These are phyloP conservation scores for Rugalucina vietnamica DNA, from an alignment of 2,888 invertebrate genomes.

Conservation along the genomic window DNA sequence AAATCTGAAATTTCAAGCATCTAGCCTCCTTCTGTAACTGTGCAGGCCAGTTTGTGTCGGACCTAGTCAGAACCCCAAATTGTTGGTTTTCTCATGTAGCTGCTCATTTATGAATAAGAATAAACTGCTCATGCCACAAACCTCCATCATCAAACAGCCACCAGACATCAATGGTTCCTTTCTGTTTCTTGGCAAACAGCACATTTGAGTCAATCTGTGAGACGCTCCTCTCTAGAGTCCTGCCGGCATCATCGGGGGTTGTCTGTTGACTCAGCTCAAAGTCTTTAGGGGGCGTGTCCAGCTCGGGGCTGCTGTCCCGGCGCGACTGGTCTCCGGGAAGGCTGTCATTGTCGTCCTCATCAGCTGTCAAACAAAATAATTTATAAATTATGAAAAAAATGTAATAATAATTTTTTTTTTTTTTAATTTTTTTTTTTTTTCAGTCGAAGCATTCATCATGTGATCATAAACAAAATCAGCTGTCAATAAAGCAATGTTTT, in stretches of 20 bases:
- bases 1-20: too few relatives aligned
- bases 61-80: too few relatives aligned
- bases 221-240: slow-evolving; percentile 25
- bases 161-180: slow-evolving; percentile 97
- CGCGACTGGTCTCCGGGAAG: slow-evolving; percentile 48
- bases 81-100: too few relatives aligned
- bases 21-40: too few relatives aligned
- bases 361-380: slow-evolving; percentile 33
- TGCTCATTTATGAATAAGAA: too few relatives aligned
- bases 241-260: slow-evolving; percentile 28
- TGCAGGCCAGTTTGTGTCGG: too few relatives aligned
- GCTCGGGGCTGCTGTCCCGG: slow-evolving; percentile 54
- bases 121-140: too few relatives aligned
- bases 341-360: slow-evolving; percentile 48
- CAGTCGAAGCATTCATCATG: too few relatives aligned
- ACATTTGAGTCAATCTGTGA: slow-evolving; percentile 49
- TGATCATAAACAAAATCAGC: too few relatives aligned
- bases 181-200: slow-evolving; percentile 67
- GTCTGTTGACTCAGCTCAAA: slow-evolving; percentile 40
- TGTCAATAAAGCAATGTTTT: too few relatives aligned
- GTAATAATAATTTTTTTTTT: neutral
- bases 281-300: slow-evolving; percentile 53
- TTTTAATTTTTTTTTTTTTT: neutral
- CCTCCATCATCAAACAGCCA: slow-evolving; percentile 99
- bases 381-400: neutral